Base-by-base conservation (phyloP, 2,888 invertebrate species). In the Yponomeuta sedellus region DNA sequence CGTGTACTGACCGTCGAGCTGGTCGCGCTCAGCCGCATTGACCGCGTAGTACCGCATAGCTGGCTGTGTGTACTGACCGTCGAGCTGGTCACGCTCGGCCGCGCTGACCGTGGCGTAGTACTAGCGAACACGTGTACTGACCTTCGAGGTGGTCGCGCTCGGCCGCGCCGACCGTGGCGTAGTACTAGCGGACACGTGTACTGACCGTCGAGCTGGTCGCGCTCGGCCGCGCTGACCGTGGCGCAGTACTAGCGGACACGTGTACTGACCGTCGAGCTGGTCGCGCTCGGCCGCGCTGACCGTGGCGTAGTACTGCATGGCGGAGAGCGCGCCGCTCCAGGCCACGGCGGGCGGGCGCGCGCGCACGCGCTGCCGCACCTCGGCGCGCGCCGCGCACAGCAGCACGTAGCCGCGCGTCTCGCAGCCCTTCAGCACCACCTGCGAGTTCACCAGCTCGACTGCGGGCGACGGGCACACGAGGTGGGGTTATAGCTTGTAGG, bases 251-350 rank as follows among this genome's bases (percentile, higher is more conserved):
- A 85, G 99, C 98, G 78, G 97, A 97, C 97, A 52, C 20, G 11
- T 1, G 58, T 10, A 22, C 58, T 58, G 10, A 58, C 58, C 58
- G n/a, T 58, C 58, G 10, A 58, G 58, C 58, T 58, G 58, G 58
- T 58, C 58, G 6, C 58, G 12, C 58, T 19, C 97, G 12, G 20
- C 20, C 5, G 58, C 58, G 58, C 58, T 58, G 19, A 99, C 98
- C 10, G 99, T 99, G 12, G 99, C 99, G 91, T 99, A 99, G 91
- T 99, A 99, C 93, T 99, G 99, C 98, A 99, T 98, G 85, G 99
- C 98, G 78, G 97, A 97, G 97, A 99, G 92, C 66, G 96, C 95
- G 22, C 99, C 99, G 70, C 96, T 95, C 98, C 99, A 99, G 0
- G 99, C 98, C 0, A 96, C 96, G 87, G 99, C 99, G 69, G 86